A percentile compares a stretch with the other conserved stretches of the same genome.
These are phyloP conservation scores for Spilosoma lubricipeda DNA, from an alignment of 2,888 invertebrate species.

Conservation along the genomic window DNA sequence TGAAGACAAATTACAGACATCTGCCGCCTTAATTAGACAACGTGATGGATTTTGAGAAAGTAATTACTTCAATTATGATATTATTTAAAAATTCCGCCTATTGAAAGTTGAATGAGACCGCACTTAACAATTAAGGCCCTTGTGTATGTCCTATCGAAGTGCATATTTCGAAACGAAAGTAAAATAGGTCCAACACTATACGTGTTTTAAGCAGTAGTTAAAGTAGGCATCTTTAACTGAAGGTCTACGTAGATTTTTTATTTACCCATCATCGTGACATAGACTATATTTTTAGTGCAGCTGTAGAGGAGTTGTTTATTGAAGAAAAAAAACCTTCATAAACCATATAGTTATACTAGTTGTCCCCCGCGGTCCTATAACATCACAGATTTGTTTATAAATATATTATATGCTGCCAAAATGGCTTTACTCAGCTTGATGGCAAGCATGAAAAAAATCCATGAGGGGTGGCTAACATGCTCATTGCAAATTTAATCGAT, in stretches of 20 bases:
- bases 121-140: background rate
- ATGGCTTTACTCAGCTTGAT: no score
- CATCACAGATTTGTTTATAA: background rate
- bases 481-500: background rate
- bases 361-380: no score
- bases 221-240: background rate
- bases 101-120: background rate
- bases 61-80: background rate
- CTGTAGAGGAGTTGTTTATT: no score
- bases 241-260: no score
- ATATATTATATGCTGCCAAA: no score
- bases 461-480: no score
- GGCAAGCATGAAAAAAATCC: no score
- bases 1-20: conserved; percentile 16
- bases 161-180: background rate
- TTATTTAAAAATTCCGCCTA: background rate
- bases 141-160: background rate
- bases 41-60: conserved; percentile 3
- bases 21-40: conserved; percentile 12
- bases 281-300: no score
- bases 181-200: background rate
- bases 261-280: no score
- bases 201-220: background rate
- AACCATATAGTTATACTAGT: no score
- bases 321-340: no score